phyloP scores from a whole-genome alignment of 2,888 invertebrate species.

The Eretmocerus hayati region DNA sequence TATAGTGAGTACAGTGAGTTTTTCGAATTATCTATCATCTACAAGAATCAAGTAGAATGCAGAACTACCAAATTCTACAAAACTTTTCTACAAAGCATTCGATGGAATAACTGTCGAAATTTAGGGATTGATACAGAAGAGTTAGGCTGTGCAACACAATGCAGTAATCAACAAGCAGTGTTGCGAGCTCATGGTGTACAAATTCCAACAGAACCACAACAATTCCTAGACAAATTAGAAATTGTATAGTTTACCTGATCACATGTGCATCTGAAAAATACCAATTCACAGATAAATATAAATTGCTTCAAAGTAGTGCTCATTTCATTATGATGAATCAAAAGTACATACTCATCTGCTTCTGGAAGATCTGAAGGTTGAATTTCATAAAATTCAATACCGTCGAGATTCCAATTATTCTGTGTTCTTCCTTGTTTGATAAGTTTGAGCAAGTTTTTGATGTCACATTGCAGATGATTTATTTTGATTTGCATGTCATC shows the following conservation, averaged over 20 bases:
- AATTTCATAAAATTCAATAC: conserved; percentile 52
- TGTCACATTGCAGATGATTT: conserved; percentile 50
- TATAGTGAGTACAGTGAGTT: too few species aligned
- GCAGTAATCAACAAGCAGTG: conserved; percentile 21
- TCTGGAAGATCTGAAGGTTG: conserved; percentile 34
- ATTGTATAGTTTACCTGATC: conserved; percentile 37
- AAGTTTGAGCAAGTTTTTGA: conserved; percentile 52
- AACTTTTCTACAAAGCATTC: too few species aligned
- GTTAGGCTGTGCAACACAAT: conserved; percentile 7
- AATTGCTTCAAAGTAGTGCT: background rate
- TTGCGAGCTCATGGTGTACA: background rate
- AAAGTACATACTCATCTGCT: conserved; percentile 32
- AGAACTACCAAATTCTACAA: too few species aligned
- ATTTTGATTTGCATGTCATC: conserved; percentile 46
- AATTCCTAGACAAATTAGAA: background rate
- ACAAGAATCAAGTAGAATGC: too few species aligned
- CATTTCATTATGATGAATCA: conserved; percentile 1
- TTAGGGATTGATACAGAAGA: background rate
- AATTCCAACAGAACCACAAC: background rate
- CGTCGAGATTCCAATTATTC: conserved; percentile 50
- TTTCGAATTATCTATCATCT: too few species aligned
- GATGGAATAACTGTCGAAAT: too few species aligned
- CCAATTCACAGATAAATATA: conserved; percentile 12
- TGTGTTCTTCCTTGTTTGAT: conserved; percentile 50
- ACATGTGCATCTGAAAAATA: conserved; percentile 34